Conservation (phyloP, 1,140 invertebrate species). For the Mercenaria mercenaria region DNA sequence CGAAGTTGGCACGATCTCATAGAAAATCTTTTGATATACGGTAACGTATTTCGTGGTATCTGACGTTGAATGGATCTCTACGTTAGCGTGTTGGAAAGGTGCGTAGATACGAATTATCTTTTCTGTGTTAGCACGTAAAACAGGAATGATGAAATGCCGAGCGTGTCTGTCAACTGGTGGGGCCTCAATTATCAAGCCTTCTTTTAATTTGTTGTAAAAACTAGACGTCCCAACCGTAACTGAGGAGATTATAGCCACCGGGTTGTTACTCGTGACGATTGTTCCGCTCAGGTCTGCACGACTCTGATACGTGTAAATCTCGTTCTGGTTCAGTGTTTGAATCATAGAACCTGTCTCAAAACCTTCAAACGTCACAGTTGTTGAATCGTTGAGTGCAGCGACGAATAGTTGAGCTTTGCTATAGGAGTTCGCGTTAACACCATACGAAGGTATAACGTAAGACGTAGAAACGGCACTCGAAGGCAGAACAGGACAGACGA, state of each 20-base stretch:
- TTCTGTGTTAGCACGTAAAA: not conserved
- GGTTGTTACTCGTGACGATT: not conserved
- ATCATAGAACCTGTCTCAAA: not conserved
- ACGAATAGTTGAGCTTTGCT: not conserved
- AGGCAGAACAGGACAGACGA: not conserved
- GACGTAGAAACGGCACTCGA: not conserved
- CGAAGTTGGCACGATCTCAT: not conserved
- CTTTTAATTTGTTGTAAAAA: not conserved
- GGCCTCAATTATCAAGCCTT: not conserved
- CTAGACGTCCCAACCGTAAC: not conserved
- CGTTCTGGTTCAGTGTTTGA: not conserved
- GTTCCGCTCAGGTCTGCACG: not conserved
- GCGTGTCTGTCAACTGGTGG: not conserved
- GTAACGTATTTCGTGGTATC: not conserved
- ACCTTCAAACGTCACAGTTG: not conserved
- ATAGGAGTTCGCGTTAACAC: not conserved
- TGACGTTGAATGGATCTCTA: not conserved
- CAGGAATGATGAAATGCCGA: not conserved
- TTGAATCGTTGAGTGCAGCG: not conserved
- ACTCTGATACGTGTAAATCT: not conserved
- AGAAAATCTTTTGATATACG: not conserved
- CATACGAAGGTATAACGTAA: not conserved
- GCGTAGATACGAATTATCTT: slow-evolving; percentile 3
- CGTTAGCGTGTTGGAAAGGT: not conserved
- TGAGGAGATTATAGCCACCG: not conserved